Evolutionary conservation across 2,888 invertebrate genomes (phyloP), one percentile per base, ranked within the genome.

Genomic region (Drosophila pseudotakahashii): DNA sequence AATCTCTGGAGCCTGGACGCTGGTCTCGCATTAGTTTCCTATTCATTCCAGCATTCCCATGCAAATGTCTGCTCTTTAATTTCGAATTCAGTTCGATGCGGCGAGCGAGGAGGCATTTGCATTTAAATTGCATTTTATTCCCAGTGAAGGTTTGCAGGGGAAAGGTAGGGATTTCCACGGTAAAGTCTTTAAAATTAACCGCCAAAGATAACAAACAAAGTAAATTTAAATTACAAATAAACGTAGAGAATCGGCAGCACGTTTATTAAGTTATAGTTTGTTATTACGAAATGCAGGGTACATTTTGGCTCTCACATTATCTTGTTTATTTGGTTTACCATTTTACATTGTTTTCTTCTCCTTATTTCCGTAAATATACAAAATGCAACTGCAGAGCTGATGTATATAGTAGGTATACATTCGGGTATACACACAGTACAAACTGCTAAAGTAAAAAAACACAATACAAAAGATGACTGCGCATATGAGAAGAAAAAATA

Each of bases 51-150:
- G 70, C 82, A 82, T 77, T 81, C 59, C 76, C 74, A 84, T 82
- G 84, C 80, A 82, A 82, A 84, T 81, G 81, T 70, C 52, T 61
- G 81, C 78, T 77, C 70, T 79, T 82, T 81, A 79, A 83, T 77
- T 83, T 81, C 64, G 70, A 52, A 81, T 84, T 84, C 80, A 74
- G 75, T 75, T 75, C 81, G 63, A 77, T 78, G 77, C 63, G 52
- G 51, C 64, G 44, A 62, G 62, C 36, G 16, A n/a, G 55, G 53
- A 75, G 26, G 26, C 26, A 82, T 84, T 83, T 83, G 82, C 82
- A 83, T 83, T 73, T 82, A 83, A 80, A 83, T 83, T 83, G 82
- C 80, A 83, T 79, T 83, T 75, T 44, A 26, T 34, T 11, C 50
- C 23, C 48, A 39, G 34, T 41, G 36, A 26, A 19, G 50, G 39